Conservation (phyloP, 2,113 vertebrate species). For the Aythya baeri region DNA sequence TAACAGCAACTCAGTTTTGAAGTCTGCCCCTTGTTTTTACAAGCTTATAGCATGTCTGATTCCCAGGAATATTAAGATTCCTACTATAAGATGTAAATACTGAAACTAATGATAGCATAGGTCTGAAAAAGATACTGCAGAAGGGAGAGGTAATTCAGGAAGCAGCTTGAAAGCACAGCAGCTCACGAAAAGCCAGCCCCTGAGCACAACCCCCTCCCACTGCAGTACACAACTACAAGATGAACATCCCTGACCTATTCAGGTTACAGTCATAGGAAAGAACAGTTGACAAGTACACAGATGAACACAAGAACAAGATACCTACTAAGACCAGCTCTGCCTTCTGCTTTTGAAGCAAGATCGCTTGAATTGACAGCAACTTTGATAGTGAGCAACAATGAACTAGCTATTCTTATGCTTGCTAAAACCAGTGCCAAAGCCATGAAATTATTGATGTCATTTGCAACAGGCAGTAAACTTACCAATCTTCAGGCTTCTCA, state of each 20-base stretch:
- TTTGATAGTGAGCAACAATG: background rate
- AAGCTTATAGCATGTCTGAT: fast-evolving
- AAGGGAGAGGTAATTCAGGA: background rate
- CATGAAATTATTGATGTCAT: background rate
- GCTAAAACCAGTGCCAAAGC: background rate
- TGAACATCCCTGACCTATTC: background rate
- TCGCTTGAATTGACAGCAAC: fast-evolving
- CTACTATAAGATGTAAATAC: background rate
- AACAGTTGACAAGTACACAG: background rate
- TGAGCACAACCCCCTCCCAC: background rate
- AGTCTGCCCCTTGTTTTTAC: background rate
- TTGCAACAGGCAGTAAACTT: background rate
- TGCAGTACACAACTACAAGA: background rate
- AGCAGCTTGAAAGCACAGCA: background rate
- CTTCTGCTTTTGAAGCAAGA: background rate
- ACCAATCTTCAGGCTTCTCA: constrained; percentile 96
- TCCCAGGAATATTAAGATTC: background rate
- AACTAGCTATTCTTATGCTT: background rate
- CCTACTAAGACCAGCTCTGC: background rate
- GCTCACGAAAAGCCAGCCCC: background rate
- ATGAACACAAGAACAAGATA: background rate
- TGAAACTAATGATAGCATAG: background rate
- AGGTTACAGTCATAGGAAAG: background rate
- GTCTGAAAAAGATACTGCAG: background rate
- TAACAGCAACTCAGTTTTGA: background rate